Percentiles rank a stretch among this genome's conserved stretches.
These are phyloP conservation scores for Drosophila malerkotliana DNA, from an alignment of 1,140 invertebrate genomes.

Conservation along the genomic window DNA sequence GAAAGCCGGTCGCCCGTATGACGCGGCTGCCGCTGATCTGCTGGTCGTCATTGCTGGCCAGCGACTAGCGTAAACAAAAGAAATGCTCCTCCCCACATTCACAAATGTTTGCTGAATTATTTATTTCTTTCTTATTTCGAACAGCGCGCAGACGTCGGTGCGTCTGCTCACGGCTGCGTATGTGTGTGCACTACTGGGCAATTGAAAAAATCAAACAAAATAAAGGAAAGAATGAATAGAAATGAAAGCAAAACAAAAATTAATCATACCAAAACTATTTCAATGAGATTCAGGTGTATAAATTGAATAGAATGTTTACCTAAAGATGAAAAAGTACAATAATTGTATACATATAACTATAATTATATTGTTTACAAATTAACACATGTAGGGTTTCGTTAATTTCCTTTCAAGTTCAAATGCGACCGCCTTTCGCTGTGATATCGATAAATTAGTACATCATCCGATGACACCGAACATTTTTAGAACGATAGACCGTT, in stretches of 20 bases:
- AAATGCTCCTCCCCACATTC: constrained; percentile 62
- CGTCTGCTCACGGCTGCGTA: constrained; percentile 64
- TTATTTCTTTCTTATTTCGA: constrained; percentile 21
- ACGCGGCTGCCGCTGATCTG: constrained; percentile 55
- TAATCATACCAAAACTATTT: constrained; percentile 16
- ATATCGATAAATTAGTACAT: background rate
- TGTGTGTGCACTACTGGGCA: constrained; percentile 59
- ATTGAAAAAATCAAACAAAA: constrained; percentile 48
- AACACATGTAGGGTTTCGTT: background rate
- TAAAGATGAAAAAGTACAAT: background rate
- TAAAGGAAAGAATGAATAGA: constrained; percentile 8
- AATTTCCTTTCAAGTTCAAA: background rate
- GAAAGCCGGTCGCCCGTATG: constrained; percentile 87
- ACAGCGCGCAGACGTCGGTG: constrained; percentile 40
- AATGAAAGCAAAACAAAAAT: constrained; percentile 32
- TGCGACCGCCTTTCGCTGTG: background rate
- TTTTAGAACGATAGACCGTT: background rate
- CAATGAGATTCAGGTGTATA: background rate
- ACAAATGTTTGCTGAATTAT: constrained; percentile 36
- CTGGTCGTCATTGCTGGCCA: constrained; percentile 77
- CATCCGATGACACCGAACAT: background rate
- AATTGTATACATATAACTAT: too few relatives aligned
- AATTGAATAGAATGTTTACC: background rate
- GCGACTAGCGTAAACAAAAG: constrained; percentile 77
- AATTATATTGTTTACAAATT: background rate